Evolutionary conservation across 2,797 vertebrate species (phyloP).

Genomic region (Rhodeus uyekii): DNA sequence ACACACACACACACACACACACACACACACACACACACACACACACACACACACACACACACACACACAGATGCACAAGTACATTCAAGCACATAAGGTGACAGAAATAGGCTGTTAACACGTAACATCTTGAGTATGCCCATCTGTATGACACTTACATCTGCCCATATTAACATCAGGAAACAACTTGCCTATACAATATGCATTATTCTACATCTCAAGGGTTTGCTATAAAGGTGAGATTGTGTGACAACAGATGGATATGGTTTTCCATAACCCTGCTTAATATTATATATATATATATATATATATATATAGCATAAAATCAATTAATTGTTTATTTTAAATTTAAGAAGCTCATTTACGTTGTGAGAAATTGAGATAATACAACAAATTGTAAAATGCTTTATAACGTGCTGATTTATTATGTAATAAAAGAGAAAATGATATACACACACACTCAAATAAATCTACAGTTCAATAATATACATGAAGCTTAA

Average conservation of each 20-base stretch:
- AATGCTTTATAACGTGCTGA: no score
- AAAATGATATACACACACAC: no score
- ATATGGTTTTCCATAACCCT: constrained; percentile 79
- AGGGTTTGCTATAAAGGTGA: constrained; percentile 76
- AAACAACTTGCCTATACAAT: constrained; percentile 1
- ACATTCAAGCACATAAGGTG: constrained; percentile 48
- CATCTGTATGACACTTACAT: constrained; percentile 31
- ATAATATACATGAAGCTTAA: constrained; percentile 35
- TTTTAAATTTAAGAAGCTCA: no score
- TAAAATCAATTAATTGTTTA: no score
- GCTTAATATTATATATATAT: constrained; percentile 62
- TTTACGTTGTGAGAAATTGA: no score
- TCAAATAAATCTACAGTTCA: background rate
- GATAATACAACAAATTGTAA: no score
- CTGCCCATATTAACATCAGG: constrained; percentile 5
- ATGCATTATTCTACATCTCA: background rate
- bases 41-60: constrained; percentile 77
- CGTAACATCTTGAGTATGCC: constrained; percentile 45
- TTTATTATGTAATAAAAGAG: no score
- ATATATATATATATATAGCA: constrained; percentile 66
- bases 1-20: no score
- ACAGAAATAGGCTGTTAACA: constrained; percentile 78
- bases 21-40: constrained; percentile 72
- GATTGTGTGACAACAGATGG: constrained; percentile 82
- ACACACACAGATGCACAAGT: constrained; percentile 19